Evolutionary conservation across 2,888 invertebrate species (phyloP).

Genomic region (Boloria selene): DNA sequence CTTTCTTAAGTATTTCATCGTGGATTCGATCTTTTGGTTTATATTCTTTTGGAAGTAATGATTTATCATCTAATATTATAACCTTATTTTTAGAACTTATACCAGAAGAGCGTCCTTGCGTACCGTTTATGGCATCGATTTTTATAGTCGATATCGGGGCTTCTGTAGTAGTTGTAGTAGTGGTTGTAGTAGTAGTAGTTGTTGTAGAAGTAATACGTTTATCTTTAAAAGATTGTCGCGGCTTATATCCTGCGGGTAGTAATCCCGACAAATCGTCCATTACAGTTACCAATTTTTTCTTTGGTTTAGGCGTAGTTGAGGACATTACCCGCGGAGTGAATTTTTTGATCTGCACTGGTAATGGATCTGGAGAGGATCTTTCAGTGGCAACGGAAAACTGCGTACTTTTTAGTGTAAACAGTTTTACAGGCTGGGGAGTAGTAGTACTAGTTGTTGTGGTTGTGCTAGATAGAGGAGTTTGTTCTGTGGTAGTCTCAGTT

Average conservation of each 20-base stretch:
- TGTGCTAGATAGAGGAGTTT: slow-evolving; percentile 53
- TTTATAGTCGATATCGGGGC: slow-evolving; percentile 46
- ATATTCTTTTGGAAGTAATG: slow-evolving; percentile 81
- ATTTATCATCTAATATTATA: slow-evolving; percentile 78
- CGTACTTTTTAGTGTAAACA: slow-evolving; percentile 79
- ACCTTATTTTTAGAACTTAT: slow-evolving; percentile 83
- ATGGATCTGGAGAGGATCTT: slow-evolving; percentile 80
- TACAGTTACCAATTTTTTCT: slow-evolving; percentile 73
- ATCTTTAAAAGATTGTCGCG: slow-evolving; percentile 77
- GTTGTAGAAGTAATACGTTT: slow-evolving; percentile 75
- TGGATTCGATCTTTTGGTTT: slow-evolving; percentile 68
- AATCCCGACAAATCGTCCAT: slow-evolving; percentile 84
- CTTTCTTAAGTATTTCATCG: slow-evolving; percentile 71
- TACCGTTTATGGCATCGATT: slow-evolving; percentile 60
- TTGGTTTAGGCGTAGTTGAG: slow-evolving; percentile 73
- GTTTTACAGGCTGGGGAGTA: slow-evolving; percentile 60
- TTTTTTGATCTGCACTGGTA: slow-evolving; percentile 85
- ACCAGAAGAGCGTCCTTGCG: slow-evolving; percentile 78
- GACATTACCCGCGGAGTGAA: slow-evolving; percentile 81
- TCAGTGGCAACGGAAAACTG: slow-evolving; percentile 74
- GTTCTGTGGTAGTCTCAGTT: slow-evolving; percentile 78
- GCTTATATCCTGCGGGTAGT: slow-evolving; percentile 85
- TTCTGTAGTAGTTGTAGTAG: slow-evolving; percentile 45
- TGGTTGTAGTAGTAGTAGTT: slow-evolving; percentile 52
- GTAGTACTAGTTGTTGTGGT: slow-evolving; percentile 63